Percentiles rank a stretch among this genome's conserved stretches.
Conservation (phyloP, 2,113 vertebrate species). For the Corapipo altera region DNA sequence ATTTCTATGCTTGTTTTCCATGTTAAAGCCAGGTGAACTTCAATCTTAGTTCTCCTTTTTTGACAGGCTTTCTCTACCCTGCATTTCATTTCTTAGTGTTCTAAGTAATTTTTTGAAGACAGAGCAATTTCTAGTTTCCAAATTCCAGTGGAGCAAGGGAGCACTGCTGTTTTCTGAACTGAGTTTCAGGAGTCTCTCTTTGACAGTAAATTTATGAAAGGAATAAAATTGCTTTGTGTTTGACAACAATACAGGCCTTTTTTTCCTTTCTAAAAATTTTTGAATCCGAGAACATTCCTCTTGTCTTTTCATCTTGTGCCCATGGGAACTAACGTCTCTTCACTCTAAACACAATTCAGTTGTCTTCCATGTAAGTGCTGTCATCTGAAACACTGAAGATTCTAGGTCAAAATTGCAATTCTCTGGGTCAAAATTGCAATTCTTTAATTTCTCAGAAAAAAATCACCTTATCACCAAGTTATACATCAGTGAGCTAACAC, state of each 20-base stretch:
- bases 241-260: background rate
- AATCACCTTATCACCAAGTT: background rate
- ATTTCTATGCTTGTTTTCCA: background rate
- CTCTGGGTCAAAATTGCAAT: background rate
- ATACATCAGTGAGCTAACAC: background rate
- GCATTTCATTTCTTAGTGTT: background rate
- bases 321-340: background rate
- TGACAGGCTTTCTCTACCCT: background rate
- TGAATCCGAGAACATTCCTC: background rate
- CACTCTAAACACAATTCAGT: background rate
- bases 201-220: background rate
- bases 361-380: background rate
- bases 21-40: background rate
- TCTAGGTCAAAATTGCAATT: background rate
- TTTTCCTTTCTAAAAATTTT: background rate
- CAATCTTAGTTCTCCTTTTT: background rate
- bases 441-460: background rate
- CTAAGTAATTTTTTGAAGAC: background rate
- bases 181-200: background rate
- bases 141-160: background rate
- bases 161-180: background rate
- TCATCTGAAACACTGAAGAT: background rate
- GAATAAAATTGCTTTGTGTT: background rate
- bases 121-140: background rate
- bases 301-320: background rate